Conservation (phyloP, 2,888 invertebrate genomes). For the Eucera pruinosa region DNA sequence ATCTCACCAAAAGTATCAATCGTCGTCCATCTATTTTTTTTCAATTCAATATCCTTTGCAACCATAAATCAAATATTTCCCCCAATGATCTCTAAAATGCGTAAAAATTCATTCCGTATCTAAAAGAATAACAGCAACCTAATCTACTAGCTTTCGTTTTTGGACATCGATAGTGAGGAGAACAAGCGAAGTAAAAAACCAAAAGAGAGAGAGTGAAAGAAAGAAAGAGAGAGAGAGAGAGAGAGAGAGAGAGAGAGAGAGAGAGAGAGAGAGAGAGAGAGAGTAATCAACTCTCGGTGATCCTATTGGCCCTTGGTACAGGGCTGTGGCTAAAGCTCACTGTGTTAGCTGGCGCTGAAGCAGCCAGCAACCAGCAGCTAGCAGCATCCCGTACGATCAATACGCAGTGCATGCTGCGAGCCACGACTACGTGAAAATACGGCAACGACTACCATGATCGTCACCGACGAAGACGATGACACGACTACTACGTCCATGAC, state of each 20-base stretch:
- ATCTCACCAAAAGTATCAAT: no score
- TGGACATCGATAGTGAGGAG: not conserved
- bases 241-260: not conserved
- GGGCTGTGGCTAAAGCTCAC: constrained; percentile 36
- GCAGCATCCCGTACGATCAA: constrained; percentile 72
- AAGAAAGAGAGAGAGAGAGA: not conserved
- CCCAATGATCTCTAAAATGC: no score
- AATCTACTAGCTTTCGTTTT: not conserved
- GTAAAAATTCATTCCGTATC: no score
- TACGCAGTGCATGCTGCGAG: constrained; percentile 61
- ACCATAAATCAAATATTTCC: no score
- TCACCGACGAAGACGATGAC: constrained; percentile 66
- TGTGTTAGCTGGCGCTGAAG: constrained; percentile 41
- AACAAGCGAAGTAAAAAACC: constrained; percentile 2
- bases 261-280: no score
- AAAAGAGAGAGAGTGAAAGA: not conserved
- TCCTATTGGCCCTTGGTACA: constrained; percentile 37
- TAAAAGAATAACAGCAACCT: no score
- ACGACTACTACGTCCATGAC: constrained; percentile 57
- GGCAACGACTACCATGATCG: constrained; percentile 66
- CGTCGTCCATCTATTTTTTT: no score
- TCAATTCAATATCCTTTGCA: no score
- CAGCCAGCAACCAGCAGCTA: constrained; percentile 32
- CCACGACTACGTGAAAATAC: constrained; percentile 57
- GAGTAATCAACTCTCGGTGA: no score